phyloP scores from a whole-genome alignment of 2,888 invertebrate species.

The Euplagia quadripunctaria region DNA sequence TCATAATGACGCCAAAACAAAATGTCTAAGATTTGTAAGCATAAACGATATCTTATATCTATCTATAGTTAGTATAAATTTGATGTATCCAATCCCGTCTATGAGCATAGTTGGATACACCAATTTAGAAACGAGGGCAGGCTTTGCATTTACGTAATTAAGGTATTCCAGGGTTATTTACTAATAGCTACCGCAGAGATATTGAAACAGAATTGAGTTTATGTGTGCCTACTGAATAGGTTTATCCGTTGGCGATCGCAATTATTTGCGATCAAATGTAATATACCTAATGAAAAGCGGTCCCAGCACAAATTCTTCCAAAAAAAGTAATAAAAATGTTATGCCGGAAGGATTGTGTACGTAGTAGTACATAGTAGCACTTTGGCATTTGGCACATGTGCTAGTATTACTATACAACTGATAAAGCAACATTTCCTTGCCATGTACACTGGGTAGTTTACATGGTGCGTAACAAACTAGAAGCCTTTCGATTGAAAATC shows the following conservation, averaged over 20 bases:
- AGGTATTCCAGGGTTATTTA: not conserved
- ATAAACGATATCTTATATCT: not conserved
- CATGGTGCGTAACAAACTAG: too few species aligned
- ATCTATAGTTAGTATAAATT: not conserved
- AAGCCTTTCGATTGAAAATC: too few species aligned
- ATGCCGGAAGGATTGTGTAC: not conserved
- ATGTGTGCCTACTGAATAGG: not conserved
- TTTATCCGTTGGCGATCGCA: not conserved
- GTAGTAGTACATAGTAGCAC: too few species aligned
- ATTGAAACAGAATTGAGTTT: not conserved
- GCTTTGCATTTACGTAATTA: constrained; percentile 1
- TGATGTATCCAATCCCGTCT: not conserved
- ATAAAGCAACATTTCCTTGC: not conserved
- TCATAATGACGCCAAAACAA: not conserved
- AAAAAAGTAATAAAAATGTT: not conserved
- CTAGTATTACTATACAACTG: not conserved
- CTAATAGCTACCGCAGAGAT: not conserved
- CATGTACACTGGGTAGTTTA: too few species aligned
- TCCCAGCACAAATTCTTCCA: not conserved
- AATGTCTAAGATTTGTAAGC: not conserved
- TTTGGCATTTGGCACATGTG: not conserved
- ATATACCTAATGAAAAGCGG: not conserved
- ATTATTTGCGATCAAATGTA: not conserved
- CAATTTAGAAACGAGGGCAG: constrained; percentile 1
- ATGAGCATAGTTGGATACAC: not conserved